phyloP scores from a whole-genome alignment of 2,113 vertebrate species.

The Ursus arctos region DNA sequence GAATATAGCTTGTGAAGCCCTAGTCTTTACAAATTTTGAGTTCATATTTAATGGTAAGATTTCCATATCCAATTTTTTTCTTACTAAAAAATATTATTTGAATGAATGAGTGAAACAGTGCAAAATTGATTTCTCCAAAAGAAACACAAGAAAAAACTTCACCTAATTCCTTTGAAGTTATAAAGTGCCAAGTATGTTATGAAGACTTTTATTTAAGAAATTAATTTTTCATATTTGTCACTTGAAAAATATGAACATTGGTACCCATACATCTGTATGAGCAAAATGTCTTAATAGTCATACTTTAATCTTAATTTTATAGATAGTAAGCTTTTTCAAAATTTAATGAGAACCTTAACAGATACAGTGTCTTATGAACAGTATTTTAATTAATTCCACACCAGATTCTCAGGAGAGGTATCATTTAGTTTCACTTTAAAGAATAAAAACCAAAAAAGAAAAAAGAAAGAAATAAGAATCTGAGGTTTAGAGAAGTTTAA shows the following conservation, averaged over 20 bases:
- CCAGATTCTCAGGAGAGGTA: not conserved
- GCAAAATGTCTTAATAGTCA: constrained; percentile 19
- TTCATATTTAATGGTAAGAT: not conserved
- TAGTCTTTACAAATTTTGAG: not conserved
- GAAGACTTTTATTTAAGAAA: constrained; percentile 1
- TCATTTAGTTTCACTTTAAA: not conserved
- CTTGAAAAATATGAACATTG: not conserved
- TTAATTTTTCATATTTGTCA: constrained; percentile 2
- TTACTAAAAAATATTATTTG: constrained; percentile 19
- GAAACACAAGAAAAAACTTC: not conserved
- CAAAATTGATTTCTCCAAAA: not conserved
- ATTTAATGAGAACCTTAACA: not conserved
- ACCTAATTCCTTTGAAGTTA: constrained; percentile 15
- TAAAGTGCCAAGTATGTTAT: not conserved
- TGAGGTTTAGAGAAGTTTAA: not conserved
- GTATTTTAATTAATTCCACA: constrained; percentile 26
- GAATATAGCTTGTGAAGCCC: not conserved
- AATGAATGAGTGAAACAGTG: not conserved
- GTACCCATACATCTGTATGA: not conserved
- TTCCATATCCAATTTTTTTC: not conserved
- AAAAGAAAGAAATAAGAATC: not conserved
- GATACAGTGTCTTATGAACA: not conserved
- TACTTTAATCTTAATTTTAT: not conserved
- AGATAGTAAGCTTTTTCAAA: not conserved
- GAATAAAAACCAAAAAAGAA: not conserved